Evolutionary conservation across 2,888 invertebrate genomes (phyloP).

Genomic region (Hydraecia micacea): DNA sequence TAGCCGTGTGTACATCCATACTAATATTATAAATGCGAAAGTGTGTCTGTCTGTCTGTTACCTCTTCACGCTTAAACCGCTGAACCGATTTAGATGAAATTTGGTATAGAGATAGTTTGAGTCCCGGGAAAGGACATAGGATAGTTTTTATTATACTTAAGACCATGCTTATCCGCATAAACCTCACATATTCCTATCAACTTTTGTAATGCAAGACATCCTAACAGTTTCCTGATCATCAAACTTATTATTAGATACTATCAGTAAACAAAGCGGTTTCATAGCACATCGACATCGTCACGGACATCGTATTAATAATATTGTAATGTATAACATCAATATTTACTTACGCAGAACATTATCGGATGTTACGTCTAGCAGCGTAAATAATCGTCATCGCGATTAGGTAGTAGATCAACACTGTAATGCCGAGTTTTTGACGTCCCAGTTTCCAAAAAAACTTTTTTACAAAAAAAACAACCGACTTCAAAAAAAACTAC

Average conservation of each 20-base stretch:
- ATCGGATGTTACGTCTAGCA: slow-evolving; percentile 18
- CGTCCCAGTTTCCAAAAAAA: not conserved
- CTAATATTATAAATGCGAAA: no score
- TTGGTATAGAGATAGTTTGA: no score
- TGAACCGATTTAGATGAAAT: no score
- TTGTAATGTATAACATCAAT: slow-evolving; percentile 12
- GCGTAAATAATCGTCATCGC: slow-evolving; percentile 20
- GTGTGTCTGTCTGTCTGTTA: no score
- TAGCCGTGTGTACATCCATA: no score
- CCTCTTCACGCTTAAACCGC: no score
- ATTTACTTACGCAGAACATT: slow-evolving; percentile 25
- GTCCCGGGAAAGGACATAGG: no score
- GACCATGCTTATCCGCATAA: no score
- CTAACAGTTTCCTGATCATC: slow-evolving; percentile 30
- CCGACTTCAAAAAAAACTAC: no score
- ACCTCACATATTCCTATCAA: no score
- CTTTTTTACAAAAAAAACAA: no score
- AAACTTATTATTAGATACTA: slow-evolving; percentile 4
- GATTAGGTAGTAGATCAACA: not conserved
- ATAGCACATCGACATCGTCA: not conserved
- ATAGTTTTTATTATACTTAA: no score
- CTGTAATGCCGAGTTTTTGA: not conserved
- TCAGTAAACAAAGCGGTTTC: slow-evolving; percentile 38
- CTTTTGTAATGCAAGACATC: slow-evolving; percentile 9
- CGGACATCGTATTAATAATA: slow-evolving; percentile 6